These are phyloP conservation scores for Epinephelus awoara DNA, from an alignment of 2,797 vertebrate genomes.

Conservation along the genomic window DNA sequence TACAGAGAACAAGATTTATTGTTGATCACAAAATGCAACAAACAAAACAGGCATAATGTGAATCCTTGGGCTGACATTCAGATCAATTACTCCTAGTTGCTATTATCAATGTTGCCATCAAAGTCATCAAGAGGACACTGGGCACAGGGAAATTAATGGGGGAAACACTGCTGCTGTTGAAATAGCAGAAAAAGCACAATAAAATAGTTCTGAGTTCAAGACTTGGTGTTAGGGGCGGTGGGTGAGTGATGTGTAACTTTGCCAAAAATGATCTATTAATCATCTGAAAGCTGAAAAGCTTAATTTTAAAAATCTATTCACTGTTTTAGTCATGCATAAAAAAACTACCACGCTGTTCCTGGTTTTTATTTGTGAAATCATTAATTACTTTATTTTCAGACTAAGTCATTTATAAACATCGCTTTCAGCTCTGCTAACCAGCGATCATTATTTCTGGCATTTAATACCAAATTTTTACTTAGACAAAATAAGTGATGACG, in stretches of 20 bases:
- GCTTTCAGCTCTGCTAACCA: slow-evolving; percentile 26
- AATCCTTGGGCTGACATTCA: neutral
- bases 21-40: neutral
- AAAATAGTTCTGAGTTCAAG: neutral
- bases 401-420: slow-evolving; percentile 33
- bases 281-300: slow-evolving; percentile 14
- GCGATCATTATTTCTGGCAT: slow-evolving; percentile 48
- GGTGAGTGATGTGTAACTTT: neutral
- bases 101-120: no score
- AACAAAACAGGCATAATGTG: neutral
- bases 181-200: neutral
- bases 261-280: slow-evolving; percentile 3
- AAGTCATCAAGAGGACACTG: no score
- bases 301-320: slow-evolving; percentile 13
- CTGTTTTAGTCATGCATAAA: slow-evolving; percentile 4
- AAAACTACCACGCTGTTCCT: neutral
- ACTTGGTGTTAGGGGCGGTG: neutral
- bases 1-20: neutral
- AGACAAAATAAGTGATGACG: slow-evolving; percentile 10
- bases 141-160: no score
- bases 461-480: slow-evolving; percentile 42
- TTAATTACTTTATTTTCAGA: slow-evolving; percentile 26
- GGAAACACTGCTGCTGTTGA: no score
- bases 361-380: slow-evolving; percentile 22
- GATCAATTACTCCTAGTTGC: no score